Base-by-base conservation (phyloP, 2,797 vertebrate species). In the Poeciliopsis infans region DNA sequence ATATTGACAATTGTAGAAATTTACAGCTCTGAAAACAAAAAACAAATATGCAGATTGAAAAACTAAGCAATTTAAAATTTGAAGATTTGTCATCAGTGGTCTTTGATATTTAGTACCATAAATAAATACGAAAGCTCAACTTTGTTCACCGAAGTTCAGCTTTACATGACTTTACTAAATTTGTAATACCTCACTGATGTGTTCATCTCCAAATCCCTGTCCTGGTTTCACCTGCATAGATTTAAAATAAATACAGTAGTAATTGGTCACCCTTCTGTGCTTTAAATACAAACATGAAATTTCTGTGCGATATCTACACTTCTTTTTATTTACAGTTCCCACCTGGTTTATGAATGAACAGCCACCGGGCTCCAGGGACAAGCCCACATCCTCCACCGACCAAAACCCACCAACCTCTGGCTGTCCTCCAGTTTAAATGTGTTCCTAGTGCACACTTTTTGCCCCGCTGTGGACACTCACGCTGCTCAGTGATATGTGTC, bases 291-390 rank as follows among this genome's bases (percentile, higher is more conserved):
- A 86, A 71, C 86, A 91, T 93, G 83, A 93, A 83, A 86, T 83
- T 46, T 83, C 79, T 61, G 83, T 68, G 80, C 85, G 83, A 92
- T 86, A 89, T 93, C 89, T 92, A 90, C 84, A 83, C 91, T 45
- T 41, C 20, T 69, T n/a, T 66, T 94, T 90, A 92, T 94, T 94
- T 94, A 93, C 87, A 88, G 90, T 87, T 92, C 91, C 91, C 93
- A 93, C 90, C 94, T 94, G 93, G 91, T 92, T 93, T 91, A 94
- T 94, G 93, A 95, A 94, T 94, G 92, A 93, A 94, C 88, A 94
- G 92, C 91, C 87, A n/a, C 83, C 66, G 39, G 86, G 87, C 93
- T 94, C 93, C 87, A 85, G 90, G 91, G 90, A 93, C 90, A 85
- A 78, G 86, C 93, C 91, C 93, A 93, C 94, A 93, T 94, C 93